Evolutionary conservation across 2,797 vertebrate genomes (phyloP).

Genomic region (Crocodylus rhombifer): DNA sequence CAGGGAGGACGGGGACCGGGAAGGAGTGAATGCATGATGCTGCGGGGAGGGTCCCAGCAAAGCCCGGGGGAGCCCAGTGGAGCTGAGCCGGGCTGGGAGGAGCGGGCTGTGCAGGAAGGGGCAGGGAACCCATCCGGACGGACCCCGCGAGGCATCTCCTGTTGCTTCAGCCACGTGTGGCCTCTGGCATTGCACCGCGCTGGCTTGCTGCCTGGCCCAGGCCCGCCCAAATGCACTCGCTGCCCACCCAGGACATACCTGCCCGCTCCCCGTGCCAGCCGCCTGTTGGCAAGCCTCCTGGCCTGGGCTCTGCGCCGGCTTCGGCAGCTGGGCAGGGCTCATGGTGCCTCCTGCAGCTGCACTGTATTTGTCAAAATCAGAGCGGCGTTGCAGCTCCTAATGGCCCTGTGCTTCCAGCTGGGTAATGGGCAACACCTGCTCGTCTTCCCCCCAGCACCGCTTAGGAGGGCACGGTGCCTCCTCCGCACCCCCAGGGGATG

Average conservation of each 20-base stretch:
- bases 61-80: too few species aligned
- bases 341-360: not conserved
- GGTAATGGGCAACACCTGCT: conserved; percentile 25
- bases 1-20: not conserved
- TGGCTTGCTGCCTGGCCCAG: not conserved
- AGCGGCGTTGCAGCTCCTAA: not conserved
- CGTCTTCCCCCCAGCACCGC: not conserved
- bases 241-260: too few species aligned
- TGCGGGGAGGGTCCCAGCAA: too few species aligned
- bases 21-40: too few species aligned
- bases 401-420: not conserved
- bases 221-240: too few species aligned
- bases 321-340: not conserved
- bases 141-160: not conserved
- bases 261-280: not conserved
- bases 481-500: not conserved
- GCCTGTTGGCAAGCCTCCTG: not conserved
- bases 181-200: not conserved
- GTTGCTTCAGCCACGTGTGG: not conserved
- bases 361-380: conserved; percentile 32
- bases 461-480: not conserved
- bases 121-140: not conserved
- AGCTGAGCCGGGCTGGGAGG: too few species aligned
- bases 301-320: not conserved
- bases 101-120: too few species aligned